These are phyloP conservation scores for Dendrocincla fuliginosa DNA, from an alignment of 2,797 vertebrate genomes.

Conservation along the genomic window DNA sequence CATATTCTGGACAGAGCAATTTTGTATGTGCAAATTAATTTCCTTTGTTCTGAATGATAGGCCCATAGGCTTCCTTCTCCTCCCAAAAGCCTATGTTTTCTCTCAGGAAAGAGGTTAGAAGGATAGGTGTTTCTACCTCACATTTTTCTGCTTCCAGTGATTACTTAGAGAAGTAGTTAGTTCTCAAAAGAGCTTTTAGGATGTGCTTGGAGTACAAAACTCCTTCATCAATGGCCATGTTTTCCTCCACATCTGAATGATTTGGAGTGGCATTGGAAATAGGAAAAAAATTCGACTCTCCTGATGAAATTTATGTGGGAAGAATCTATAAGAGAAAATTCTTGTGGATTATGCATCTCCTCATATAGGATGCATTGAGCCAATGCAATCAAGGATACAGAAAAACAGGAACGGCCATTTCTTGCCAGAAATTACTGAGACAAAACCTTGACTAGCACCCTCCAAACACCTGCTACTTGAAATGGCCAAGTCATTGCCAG, in stretches of 20 bases:
- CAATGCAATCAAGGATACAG: not conserved
- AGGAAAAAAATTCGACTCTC: not conserved
- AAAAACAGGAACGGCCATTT: not conserved
- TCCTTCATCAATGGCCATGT: not conserved
- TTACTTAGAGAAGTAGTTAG: not conserved
- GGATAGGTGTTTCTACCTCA: not conserved
- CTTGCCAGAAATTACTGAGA: slow-evolving; percentile 1
- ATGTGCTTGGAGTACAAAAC: not conserved
- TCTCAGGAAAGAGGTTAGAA: not conserved
- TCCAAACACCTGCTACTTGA: slow-evolving; percentile 9
- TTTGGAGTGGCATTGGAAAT: not conserved
- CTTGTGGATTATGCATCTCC: not conserved
- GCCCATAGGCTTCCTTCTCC: not conserved
- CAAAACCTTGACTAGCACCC: not conserved
- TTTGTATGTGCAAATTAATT: not conserved
- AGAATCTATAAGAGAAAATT: not conserved
- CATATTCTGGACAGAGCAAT: not conserved
- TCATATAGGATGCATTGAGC: not conserved
- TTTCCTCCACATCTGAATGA: not conserved
- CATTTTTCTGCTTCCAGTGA: not conserved
- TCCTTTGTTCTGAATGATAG: not conserved
- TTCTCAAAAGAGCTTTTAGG: not conserved
- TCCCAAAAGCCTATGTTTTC: not conserved
- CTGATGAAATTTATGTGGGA: not conserved
- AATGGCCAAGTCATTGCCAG: not conserved